Evolutionary conservation across 53 echinoderm and acorn worm species (phyloP), one percentile per base, ranked within the genome.

Genomic region (Paelopatides confundens): DNA sequence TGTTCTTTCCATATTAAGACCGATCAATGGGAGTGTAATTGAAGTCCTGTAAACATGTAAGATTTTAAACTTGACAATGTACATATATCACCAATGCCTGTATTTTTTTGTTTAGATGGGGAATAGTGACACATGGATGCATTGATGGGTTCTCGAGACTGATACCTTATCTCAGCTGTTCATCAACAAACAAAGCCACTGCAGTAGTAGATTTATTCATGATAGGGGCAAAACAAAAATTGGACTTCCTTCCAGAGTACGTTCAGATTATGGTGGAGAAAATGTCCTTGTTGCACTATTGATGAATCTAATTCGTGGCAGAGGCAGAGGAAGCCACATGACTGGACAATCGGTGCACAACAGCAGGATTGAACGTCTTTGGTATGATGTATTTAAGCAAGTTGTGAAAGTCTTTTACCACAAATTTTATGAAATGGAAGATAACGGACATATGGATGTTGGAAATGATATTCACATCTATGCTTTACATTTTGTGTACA

Each of bases 171-270:
- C 77, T 95, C 1, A 85, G 65, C 29, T 92, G 95, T 65, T 70
- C 53, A 38, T 40, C 85, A 10, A 86, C 90, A 48, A 92, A 92
- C 77, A 85, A 58, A 28, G 88, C 82, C n/a, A 81, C 66, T 26
- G 82, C 68, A 68, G 69, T 82, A 23, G 33, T 82, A 21, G 11
- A 48, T 23, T 28, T 32, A 12, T 88, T 88, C 38, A 28, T 27
- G 21, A 46, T 79, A 17, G 90, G 85, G 5, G 82, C 86, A 0
- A n/a, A 26, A n/a, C n/a, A 7, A 36, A 71, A 27, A 92, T 82
- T 88, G 95, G 95, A 31, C 49, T 95, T 3, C 95, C 95, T 35
- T 90, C 90, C 0, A 69, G 92, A 48, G 88, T 95, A 14, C 90
- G 95, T 0, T 70, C 88, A 3, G 95, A 95, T 35, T 71, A 88